Base-by-base conservation (phyloP, 2,888 invertebrate species). In the Vannuccia rotundouncinata region DNA sequence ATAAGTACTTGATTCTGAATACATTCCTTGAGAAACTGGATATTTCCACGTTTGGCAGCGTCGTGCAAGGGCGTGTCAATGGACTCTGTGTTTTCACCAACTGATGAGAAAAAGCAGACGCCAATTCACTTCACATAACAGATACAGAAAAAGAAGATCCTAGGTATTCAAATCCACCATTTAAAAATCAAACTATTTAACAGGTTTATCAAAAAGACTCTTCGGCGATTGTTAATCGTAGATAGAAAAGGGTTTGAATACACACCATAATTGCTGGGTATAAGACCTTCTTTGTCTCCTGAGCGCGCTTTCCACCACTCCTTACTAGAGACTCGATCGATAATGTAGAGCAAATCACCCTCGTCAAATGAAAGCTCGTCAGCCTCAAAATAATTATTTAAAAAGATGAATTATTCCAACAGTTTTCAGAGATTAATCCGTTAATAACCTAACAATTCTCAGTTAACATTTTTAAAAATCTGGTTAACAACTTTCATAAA, bases 311-410 rank as follows among this genome's bases (percentile, higher is more conserved):
- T 90, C 89, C 89, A 90, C 91, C 91, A 91, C 84, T 89, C 89
- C 31, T 88, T 86, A 82, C 89, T 87, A 80, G 88, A 87, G 22
- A 88, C 87, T 85, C 88, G 89, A 83, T 91, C 91, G 66, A 89
- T 86, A 22, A 91, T 90, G 84, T 91, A 91, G n/a, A 91, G 83
- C n/a, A 88, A 84, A 82, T 92, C 91, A 22, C 91, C 92, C 86
- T 91, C 92, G 80, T 90, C 90, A 85, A 92, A 91, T 0, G 91
- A 90, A 82, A 92, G 85, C 85, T 92, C 92, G 86, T 91, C 91
- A 28, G 86, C 85, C 90, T 90, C 83, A 60, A 45, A n/a, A n/a
- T n/a, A n/a, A n/a, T n/a, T n/a, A 77, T 13, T 74, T 66, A 79
- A 10, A 80, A 60, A n/a, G n/a, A n/a, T n/a, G n/a, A n/a, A n/a